Conservation (phyloP, 2,113 vertebrate species). For the Brachyistius frenatus region DNA sequence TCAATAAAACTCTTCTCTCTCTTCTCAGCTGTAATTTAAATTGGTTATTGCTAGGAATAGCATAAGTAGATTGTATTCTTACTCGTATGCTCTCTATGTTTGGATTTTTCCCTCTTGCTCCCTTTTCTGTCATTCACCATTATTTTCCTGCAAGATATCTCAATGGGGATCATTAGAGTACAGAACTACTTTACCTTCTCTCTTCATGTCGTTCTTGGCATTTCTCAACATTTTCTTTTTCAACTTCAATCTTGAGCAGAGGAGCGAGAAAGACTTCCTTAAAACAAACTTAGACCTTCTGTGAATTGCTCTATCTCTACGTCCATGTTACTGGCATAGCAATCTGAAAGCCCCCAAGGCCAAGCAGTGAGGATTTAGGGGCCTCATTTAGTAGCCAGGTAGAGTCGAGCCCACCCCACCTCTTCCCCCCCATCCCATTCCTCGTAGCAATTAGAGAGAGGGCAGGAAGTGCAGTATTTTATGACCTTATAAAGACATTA, state of each 20-base stretch:
- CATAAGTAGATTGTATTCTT: constrained; percentile 11
- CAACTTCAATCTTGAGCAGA: constrained; percentile 13
- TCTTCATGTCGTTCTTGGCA: background rate
- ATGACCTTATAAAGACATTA: constrained; percentile 76
- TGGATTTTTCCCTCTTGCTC: constrained; percentile 5
- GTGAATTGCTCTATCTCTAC: background rate
- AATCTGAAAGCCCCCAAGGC: constrained; percentile 29
- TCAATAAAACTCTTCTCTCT: constrained; percentile 43
- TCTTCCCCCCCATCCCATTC: constrained; percentile 20
- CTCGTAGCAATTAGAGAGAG: constrained; percentile 71
- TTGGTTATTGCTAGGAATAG: constrained; percentile 21
- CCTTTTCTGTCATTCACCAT: background rate
- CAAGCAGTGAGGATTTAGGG: constrained; percentile 58
- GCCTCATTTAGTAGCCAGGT: constrained; percentile 63
- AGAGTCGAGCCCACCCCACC: constrained; percentile 28
- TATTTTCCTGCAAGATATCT: no score
- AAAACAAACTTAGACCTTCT: background rate
- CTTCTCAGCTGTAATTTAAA: constrained; percentile 36
- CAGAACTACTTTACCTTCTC: no score
- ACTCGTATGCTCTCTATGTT: constrained; percentile 4
- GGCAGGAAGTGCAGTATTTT: constrained; percentile 74
- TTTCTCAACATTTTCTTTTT: background rate
- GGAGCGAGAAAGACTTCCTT: constrained; percentile 17
- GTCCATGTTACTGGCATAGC: constrained; percentile 28
- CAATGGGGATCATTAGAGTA: no score